Percentiles rank a stretch among this genome's conserved stretches.
Conservation (phyloP, 1,140 invertebrate genomes). For the Reticulitermes speratus region DNA sequence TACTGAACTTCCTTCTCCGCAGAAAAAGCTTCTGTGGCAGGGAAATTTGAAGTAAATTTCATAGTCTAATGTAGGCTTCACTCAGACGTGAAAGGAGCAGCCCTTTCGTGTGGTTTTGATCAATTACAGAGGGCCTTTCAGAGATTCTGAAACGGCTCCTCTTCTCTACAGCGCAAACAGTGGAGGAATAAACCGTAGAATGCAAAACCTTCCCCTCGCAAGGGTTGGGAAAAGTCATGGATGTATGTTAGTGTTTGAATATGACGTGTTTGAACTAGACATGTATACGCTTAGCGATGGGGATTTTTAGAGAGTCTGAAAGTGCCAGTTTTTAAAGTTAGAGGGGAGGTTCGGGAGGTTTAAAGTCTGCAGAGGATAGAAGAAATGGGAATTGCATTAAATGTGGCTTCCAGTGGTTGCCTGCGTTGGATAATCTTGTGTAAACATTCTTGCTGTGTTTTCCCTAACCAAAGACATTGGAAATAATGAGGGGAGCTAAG, state of each 20-base stretch:
- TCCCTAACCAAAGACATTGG: background rate
- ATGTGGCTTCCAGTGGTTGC: background rate
- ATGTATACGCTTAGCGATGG: background rate
- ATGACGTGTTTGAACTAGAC: background rate
- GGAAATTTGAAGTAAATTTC: too few relatives aligned
- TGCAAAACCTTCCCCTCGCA: background rate
- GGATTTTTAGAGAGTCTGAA: background rate
- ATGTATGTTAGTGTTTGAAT: background rate
- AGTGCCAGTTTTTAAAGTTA: background rate
- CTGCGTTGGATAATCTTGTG: background rate
- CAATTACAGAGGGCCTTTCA: background rate
- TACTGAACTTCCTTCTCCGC: too few relatives aligned
- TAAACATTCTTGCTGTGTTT: background rate
- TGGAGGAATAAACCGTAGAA: background rate
- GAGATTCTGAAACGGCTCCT: background rate
- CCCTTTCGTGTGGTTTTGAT: background rate
- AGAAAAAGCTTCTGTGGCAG: too few relatives aligned
- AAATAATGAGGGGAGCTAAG: background rate
- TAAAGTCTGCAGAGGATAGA: background rate
- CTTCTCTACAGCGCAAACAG: background rate
- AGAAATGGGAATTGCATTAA: constrained; percentile 3
- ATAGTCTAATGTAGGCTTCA: too few relatives aligned
- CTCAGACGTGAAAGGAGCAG: background rate
- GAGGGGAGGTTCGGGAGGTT: background rate
- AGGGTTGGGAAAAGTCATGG: background rate